These are phyloP conservation scores for Mamestra configurata DNA, from an alignment of 1,140 invertebrate species.

Conservation along the genomic window DNA sequence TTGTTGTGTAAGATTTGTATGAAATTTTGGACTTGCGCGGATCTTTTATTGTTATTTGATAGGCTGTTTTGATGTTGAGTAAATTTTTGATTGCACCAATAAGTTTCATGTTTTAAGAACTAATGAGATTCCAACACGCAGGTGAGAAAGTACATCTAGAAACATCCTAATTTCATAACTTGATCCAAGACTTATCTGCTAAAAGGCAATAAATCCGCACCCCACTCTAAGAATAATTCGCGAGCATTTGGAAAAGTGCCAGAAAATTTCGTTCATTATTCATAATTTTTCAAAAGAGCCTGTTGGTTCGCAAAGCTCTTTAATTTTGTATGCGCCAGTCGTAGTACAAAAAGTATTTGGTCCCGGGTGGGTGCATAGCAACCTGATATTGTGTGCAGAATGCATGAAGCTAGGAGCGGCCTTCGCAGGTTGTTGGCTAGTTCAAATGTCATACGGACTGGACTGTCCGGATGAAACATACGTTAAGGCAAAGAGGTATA, in stretches of 20 bases:
- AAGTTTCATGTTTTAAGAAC: too few species aligned
- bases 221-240: constrained; percentile 6
- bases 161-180: background rate
- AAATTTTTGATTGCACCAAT: background rate
- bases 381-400: constrained; percentile 58
- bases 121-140: too few species aligned
- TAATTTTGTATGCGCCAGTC: constrained; percentile 14
- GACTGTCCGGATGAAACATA: constrained; percentile 7
- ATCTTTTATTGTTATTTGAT: constrained; percentile 31
- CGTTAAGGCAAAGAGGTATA: background rate
- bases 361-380: constrained; percentile 8
- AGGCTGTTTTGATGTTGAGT: constrained; percentile 12
- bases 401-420: constrained; percentile 58
- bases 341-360: constrained; percentile 14
- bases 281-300: constrained; percentile 30
- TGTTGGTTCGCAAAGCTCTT: background rate
- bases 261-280: constrained; percentile 26
- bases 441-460: constrained; percentile 53
- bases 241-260: constrained; percentile 31
- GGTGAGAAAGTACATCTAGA: background rate
- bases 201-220: constrained; percentile 19
- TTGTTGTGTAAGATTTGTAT: constrained; percentile 23
- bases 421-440: constrained; percentile 55
- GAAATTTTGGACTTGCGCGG: constrained; percentile 2
- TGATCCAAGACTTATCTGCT: background rate